A percentile compares a stretch with the other conserved stretches of the same genome.
These are phyloP conservation scores for Drosophila truncata DNA, from an alignment of 1,140 invertebrate genomes.

Conservation along the genomic window DNA sequence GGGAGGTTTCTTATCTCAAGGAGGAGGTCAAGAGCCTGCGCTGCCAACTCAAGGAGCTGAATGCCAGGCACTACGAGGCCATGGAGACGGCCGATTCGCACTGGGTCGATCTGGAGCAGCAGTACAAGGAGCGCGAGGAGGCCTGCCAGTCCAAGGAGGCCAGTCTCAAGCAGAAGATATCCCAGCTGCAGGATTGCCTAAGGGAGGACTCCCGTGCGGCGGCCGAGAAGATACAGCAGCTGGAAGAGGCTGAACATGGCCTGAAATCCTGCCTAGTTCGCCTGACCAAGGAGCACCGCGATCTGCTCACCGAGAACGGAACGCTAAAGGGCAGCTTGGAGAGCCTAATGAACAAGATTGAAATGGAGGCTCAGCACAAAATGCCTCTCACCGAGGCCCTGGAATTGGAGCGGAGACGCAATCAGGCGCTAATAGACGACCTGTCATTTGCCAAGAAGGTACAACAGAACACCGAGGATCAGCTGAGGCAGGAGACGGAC, in stretches of 20 bases:
- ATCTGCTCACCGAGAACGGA: slow-evolving; percentile 85
- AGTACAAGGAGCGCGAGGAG: slow-evolving; percentile 88
- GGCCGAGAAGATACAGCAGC: slow-evolving; percentile 84
- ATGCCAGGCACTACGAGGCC: slow-evolving; percentile 90
- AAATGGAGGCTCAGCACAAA: slow-evolving; percentile 50
- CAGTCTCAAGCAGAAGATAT: slow-evolving; percentile 77
- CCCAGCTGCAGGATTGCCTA: slow-evolving; percentile 76
- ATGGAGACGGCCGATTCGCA: slow-evolving; percentile 91
- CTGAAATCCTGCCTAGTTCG: slow-evolving; percentile 86
- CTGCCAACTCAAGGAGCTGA: slow-evolving; percentile 87
- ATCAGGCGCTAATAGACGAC: slow-evolving; percentile 70
- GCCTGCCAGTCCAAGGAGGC: slow-evolving; percentile 84
- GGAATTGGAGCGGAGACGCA: slow-evolving; percentile 70
- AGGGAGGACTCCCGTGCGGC: slow-evolving; percentile 77
- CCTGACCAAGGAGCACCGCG: slow-evolving; percentile 86
- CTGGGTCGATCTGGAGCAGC: slow-evolving; percentile 89
- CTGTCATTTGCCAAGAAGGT: slow-evolving; percentile 77
- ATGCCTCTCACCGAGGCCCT: slow-evolving; percentile 64
- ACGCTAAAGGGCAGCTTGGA: slow-evolving; percentile 86
- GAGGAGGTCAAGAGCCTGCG: slow-evolving; percentile 85
- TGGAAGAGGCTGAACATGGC: slow-evolving; percentile 86
- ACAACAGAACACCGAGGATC: slow-evolving; percentile 85
- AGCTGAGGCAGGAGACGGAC: slow-evolving; percentile 85
- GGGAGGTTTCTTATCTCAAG: slow-evolving; percentile 67
- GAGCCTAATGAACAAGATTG: slow-evolving; percentile 67